A percentile compares a stretch with the other conserved stretches of the same genome.
Evolutionary conservation across 2,797 vertebrate genomes (phyloP).

Genomic region (Phoxinus dragarum): DNA sequence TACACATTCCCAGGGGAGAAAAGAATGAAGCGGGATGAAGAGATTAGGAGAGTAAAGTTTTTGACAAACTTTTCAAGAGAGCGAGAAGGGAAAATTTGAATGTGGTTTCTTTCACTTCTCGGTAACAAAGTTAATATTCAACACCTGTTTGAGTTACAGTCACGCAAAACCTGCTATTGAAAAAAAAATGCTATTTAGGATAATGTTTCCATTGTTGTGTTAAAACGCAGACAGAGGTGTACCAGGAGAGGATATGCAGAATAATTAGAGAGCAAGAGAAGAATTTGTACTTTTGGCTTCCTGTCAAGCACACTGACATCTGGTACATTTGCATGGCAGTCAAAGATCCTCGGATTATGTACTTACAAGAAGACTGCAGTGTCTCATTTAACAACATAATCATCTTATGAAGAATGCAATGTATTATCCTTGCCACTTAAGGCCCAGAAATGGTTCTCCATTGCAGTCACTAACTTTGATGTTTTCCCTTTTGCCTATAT

Average conservation of each 20-base stretch:
- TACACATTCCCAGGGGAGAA: slow-evolving; percentile 16
- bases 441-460: slow-evolving; percentile 62
- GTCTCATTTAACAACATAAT: slow-evolving; percentile 83
- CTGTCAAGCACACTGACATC: slow-evolving; percentile 77
- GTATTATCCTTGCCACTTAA: slow-evolving; percentile 73
- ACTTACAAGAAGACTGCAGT: slow-evolving; percentile 78
- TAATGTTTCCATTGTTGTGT: slow-evolving; percentile 4
- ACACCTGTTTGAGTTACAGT: not conserved
- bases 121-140: not conserved
- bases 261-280: slow-evolving; percentile 49
- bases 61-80: slow-evolving; percentile 21
- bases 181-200: not conserved
- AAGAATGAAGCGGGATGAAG: slow-evolving; percentile 38
- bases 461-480: slow-evolving; percentile 25
- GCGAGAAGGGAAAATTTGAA: not conserved
- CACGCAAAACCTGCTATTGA: not conserved
- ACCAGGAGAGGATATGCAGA: slow-evolving; percentile 30
- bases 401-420: slow-evolving; percentile 74
- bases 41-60: slow-evolving; percentile 7
- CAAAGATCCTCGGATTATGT: slow-evolving; percentile 78
- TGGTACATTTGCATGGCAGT: slow-evolving; percentile 78
- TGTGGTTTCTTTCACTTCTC: not conserved
- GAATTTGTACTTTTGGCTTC: slow-evolving; percentile 69
- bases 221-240: not conserved
- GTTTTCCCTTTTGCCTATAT: slow-evolving; percentile 36